Conservation (phyloP, 2,797 vertebrate species). For the Xenopus petersii region DNA sequence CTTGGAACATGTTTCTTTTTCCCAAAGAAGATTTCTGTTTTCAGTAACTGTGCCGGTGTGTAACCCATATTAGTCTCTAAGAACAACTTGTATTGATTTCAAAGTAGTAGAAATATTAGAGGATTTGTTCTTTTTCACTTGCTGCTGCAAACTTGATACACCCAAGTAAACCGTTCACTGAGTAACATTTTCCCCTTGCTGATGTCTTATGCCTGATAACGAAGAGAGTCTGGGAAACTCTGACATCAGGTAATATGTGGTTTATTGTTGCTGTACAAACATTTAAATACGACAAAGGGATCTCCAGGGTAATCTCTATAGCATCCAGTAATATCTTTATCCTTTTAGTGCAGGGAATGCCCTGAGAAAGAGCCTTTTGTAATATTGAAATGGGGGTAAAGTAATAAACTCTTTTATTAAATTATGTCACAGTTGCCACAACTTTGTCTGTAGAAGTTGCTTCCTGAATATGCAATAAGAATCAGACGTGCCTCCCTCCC, state of each 20-base stretch:
- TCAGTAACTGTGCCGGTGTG: neutral
- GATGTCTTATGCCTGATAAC: constrained; percentile 26
- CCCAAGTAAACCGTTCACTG: constrained; percentile 5
- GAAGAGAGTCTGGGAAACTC: constrained; percentile 31
- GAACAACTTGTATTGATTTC: constrained; percentile 1
- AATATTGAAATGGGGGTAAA: constrained; percentile 30
- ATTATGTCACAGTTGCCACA: constrained; percentile 37
- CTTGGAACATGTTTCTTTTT: neutral
- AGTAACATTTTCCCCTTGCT: constrained; percentile 26
- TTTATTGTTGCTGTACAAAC: constrained; percentile 44
- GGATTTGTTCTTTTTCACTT: constrained; percentile 9
- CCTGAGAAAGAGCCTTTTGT: constrained; percentile 33
- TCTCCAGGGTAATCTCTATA: constrained; percentile 36
- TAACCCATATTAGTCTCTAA: neutral
- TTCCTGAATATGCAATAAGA: constrained; percentile 22
- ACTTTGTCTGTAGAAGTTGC: constrained; percentile 9
- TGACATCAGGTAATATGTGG: constrained; percentile 41
- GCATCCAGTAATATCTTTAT: constrained; percentile 39
- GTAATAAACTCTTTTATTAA: constrained; percentile 39
- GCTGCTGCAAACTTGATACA: neutral
- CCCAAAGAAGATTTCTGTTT: neutral
- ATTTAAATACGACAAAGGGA: constrained; percentile 38
- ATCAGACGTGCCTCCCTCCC: too few relatives aligned
- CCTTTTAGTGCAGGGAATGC: constrained; percentile 41
- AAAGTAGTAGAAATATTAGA: constrained; percentile 6